phyloP scores from a whole-genome alignment of 2,797 vertebrate species.

The Chaetodon trifasciatus region DNA sequence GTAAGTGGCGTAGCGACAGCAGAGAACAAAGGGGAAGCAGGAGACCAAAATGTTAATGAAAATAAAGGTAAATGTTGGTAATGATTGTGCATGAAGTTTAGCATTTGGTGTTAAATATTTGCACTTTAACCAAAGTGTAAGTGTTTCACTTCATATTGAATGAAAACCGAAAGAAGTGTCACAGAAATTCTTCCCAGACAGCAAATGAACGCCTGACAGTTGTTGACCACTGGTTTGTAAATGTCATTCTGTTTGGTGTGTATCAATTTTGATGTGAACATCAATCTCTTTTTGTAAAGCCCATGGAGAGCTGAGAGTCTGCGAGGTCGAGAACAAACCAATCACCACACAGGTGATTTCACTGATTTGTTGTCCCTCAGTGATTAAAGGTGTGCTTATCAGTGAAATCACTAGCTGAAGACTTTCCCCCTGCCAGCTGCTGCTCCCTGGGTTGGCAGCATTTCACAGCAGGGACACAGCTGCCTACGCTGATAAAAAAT shows the following conservation, averaged over 20 bases:
- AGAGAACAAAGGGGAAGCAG: too few species aligned
- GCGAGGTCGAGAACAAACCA: conserved; percentile 10
- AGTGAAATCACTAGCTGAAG: conserved; percentile 19
- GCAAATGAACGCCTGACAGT: background rate
- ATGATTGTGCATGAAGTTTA: too few species aligned
- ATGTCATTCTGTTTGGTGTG: background rate
- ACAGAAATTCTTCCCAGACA: background rate
- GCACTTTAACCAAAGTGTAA: background rate
- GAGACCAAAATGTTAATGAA: too few species aligned
- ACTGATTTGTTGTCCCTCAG: conserved; percentile 29
- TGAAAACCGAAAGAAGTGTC: background rate
- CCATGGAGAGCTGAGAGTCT: background rate
- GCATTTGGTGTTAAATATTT: too few species aligned
- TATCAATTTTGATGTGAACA: background rate
- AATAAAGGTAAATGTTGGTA: too few species aligned
- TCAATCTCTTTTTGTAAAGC: background rate
- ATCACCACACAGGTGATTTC: conserved; percentile 28
- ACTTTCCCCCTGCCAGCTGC: conserved; percentile 12
- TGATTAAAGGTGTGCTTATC: conserved; percentile 35
- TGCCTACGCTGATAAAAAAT: conserved; percentile 21
- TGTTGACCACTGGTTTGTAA: background rate
- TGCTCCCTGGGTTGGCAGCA: conserved; percentile 9
- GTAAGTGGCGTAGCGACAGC: background rate
- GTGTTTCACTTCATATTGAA: background rate
- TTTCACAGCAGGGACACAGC: conserved; percentile 21